These are phyloP conservation scores for Petrocephalus zakoni DNA, from an alignment of 2,113 vertebrate genomes.

Conservation along the genomic window DNA sequence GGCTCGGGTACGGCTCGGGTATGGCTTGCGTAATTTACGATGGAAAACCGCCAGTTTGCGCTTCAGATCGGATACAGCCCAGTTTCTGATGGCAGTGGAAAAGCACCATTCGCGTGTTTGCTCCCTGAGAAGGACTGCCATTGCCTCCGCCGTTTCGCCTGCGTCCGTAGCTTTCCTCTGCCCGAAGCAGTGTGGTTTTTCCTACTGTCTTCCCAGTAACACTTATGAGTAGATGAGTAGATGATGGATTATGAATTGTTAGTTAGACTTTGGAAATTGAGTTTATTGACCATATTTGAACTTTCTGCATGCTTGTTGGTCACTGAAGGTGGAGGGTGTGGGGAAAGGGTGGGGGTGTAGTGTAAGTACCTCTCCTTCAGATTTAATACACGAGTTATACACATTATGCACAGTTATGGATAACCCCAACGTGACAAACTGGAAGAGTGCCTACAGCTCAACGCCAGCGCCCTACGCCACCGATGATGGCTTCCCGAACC, in stretches of 20 bases:
- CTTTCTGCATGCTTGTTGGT: not conserved
- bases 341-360: not conserved
- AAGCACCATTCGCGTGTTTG: not conserved
- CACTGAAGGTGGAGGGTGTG: not conserved
- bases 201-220: not conserved
- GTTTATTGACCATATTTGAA: not conserved
- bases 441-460: conserved; percentile 78
- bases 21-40: not conserved
- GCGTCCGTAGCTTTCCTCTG: not conserved
- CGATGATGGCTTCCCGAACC: conserved; percentile 84
- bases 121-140: too few relatives aligned
- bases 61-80: too few relatives aligned
- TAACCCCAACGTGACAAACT: conserved; percentile 78
- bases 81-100: not conserved
- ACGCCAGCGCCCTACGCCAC: conserved; percentile 81
- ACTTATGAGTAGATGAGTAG: not conserved
- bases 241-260: not conserved
- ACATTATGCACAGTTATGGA: conserved; percentile 66
- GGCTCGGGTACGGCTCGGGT: not conserved
- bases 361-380: not conserved
- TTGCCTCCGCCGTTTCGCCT: too few relatives aligned
- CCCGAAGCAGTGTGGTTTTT: not conserved
- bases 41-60: too few relatives aligned
- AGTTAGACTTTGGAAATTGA: not conserved
- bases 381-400: not conserved